Evolutionary conservation across 2,888 invertebrate genomes (phyloP), one percentile per base, ranked within the genome.

Genomic region (Cryptocephalus primarius): DNA sequence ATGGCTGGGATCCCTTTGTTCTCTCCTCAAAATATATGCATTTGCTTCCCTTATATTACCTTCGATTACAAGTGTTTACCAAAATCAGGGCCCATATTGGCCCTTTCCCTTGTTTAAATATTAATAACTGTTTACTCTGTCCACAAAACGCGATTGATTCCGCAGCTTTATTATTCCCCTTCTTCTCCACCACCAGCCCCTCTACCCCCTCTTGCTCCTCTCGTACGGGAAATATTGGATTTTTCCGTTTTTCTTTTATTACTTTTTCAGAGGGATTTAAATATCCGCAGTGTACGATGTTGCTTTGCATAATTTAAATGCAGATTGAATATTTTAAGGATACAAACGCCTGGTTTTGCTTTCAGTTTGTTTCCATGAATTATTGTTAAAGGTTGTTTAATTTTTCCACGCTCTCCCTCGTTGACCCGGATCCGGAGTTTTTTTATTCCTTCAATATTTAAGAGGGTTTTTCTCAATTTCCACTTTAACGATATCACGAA

Each of bases 141-240:
- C 61, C 58, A 59, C 61, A 60, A 57, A 58, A 58, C 54, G 56
- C 61, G 60, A 63, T 63, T 63, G 63, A 63, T 62, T 60, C 56
- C 53, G 60, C 55, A 61, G 61, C 55, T 56, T 58, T 57, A 57
- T 55, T 61, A 61, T 61, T 61, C 61, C 57, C 56, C 48, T 54
- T 52, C 46, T 59, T 60, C 58, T 62, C 59, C 59, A 60, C 60
- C 22, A 4, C 22, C 22, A 22, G 3, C 22, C 22, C 6, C 22
- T 59, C 57, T 56, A 55, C 56, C 56, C 57, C 56, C 54, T 55
- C 58, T 59, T 58, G 59, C 58, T 50, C 43, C 48, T 39, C 22
- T 22, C 22, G 22, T 22, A 22, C 22, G 22, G 54, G 53, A 54
- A 46, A 56, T 57, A 57, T 56, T 54, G 53, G 52, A 58, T 56